Conservation (phyloP, 2,888 invertebrate species). For the Stenoptilia bipunctidactyla region DNA sequence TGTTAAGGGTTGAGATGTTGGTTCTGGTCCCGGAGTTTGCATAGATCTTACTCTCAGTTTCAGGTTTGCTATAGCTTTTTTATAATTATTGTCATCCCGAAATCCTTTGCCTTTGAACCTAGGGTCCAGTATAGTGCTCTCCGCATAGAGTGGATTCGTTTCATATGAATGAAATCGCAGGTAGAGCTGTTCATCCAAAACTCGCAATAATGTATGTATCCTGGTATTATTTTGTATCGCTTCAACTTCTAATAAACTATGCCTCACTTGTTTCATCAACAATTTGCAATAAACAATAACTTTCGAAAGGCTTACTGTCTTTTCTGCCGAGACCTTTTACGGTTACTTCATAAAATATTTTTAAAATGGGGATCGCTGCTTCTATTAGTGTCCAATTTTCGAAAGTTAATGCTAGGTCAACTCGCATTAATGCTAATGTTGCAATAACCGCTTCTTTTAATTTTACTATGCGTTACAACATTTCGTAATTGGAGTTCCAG, state of each 20-base stretch:
- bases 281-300: not conserved
- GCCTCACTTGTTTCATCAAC: not conserved
- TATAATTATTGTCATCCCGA: not conserved
- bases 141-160: not conserved
- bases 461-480: constrained; percentile 12
- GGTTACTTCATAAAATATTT: constrained; percentile 4
- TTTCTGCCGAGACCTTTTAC: constrained; percentile 3
- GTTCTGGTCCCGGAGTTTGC: not conserved
- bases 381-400: not conserved
- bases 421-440: no score
- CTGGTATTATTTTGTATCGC: no score
- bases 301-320: constrained; percentile 3
- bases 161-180: not conserved
- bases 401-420: not conserved
- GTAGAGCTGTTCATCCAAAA: no score
- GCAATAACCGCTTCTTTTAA: constrained; percentile 7
- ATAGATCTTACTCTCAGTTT: not conserved
- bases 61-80: not conserved
- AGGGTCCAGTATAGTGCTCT: constrained; percentile 2
- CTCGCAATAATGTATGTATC: no score
- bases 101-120: not conserved
- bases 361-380: not conserved
- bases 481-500: constrained; percentile 16
- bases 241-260: no score
- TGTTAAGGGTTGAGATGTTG: not conserved